Evolutionary conservation across 2,113 vertebrate species (phyloP).

Genomic region (Falcunculus frontatus): DNA sequence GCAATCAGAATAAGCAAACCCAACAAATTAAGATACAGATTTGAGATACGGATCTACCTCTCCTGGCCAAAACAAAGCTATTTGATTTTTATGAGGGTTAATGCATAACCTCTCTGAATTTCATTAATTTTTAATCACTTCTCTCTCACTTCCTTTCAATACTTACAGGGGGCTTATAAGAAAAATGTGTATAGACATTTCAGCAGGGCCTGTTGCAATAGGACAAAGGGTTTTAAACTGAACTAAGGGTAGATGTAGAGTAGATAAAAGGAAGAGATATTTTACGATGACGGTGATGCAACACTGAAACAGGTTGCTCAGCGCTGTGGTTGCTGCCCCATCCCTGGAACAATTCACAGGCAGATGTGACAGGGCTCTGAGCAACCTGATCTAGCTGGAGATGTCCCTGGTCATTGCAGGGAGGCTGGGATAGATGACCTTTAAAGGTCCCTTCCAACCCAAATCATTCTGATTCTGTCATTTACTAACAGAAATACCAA

Average conservation of each 20-base stretch:
- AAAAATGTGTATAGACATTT: not conserved
- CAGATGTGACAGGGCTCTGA: not conserved
- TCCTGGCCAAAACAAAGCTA: not conserved
- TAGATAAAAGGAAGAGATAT: not conserved
- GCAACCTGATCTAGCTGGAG: not conserved
- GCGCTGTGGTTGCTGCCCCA: not conserved
- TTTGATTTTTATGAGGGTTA: constrained; percentile 16
- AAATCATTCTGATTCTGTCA: not conserved
- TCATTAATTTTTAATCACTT: not conserved
- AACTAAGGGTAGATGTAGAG: not conserved
- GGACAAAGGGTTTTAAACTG: not conserved
- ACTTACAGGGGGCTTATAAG: not conserved
- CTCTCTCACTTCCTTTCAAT: not conserved
- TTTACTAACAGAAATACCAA: not conserved
- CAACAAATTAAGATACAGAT: not conserved
- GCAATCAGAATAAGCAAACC: not conserved
- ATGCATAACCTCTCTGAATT: not conserved
- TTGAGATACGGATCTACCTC: not conserved
- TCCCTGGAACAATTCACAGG: not conserved
- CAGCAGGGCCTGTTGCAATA: not conserved
- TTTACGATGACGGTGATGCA: not conserved
- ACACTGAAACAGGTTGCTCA: not conserved
- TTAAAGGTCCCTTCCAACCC: not conserved
- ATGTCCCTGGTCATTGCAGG: not conserved
- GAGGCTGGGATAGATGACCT: not conserved